Percentiles rank a stretch among this genome's conserved stretches.
Conservation (phyloP, 2,797 vertebrate genomes). For the Anguilla pacifica region DNA sequence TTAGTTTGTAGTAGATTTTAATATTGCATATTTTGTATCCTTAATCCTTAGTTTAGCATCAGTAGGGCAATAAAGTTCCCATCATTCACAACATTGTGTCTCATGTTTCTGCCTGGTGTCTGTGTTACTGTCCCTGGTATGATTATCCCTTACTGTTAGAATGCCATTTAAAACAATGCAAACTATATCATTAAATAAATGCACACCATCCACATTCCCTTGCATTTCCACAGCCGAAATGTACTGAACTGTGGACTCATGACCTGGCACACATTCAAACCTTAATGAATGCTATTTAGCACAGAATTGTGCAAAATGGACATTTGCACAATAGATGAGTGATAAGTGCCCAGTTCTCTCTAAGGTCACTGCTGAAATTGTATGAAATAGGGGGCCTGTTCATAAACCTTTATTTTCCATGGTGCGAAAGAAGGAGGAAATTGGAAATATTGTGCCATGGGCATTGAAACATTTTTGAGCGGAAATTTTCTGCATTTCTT, state of each 20-base stretch:
- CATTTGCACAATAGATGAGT: background rate
- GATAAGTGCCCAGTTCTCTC: background rate
- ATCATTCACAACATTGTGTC: conserved; percentile 15
- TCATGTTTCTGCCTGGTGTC: background rate
- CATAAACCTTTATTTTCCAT: background rate
- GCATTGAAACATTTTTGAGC: background rate
- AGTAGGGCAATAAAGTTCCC: conserved; percentile 30
- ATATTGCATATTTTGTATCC: conserved; percentile 18
- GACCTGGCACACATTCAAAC: background rate
- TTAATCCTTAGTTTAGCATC: conserved; percentile 30
- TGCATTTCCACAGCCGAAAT: background rate
- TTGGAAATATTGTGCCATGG: background rate
- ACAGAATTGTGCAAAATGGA: background rate
- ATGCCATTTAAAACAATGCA: background rate
- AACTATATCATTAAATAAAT: background rate
- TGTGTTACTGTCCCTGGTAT: background rate
- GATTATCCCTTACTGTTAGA: background rate
- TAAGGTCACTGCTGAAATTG: background rate
- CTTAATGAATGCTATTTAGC: background rate
- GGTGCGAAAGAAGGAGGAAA: background rate
- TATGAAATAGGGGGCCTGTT: background rate
- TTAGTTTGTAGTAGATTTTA: conserved; percentile 23
- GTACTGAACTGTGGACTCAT: background rate
- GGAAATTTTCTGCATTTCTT: too few relatives aligned
- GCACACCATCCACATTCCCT: background rate